phyloP scores from a whole-genome alignment of 2,888 invertebrate genomes.

The Abrostola triplasia region DNA sequence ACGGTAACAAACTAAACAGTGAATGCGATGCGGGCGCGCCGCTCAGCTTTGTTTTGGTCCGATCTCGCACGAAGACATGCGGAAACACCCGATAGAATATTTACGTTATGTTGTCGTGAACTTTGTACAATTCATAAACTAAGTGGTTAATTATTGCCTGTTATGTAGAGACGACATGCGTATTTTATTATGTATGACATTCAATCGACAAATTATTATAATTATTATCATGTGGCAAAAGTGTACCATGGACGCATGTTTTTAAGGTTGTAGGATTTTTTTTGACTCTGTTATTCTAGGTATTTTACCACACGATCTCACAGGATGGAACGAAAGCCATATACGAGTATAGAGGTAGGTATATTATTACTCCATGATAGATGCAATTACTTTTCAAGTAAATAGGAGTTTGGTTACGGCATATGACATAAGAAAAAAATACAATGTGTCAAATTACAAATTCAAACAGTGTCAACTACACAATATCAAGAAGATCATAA shows the following conservation, averaged over 20 bases:
- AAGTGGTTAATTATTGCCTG: conserved; percentile 31
- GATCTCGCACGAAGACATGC: conserved; percentile 72
- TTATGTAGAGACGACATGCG: conserved; percentile 9
- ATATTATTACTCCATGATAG: too few relatives aligned
- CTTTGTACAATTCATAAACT: conserved; percentile 66
- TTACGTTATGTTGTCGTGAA: conserved; percentile 69
- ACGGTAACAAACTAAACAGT: conserved; percentile 66
- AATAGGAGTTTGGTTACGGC: too few relatives aligned
- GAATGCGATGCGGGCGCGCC: conserved; percentile 52
- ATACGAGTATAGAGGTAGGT: too few relatives aligned
- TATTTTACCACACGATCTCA: too few relatives aligned
- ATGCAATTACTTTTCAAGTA: too few relatives aligned
- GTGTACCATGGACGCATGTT: too few relatives aligned
- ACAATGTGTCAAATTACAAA: conserved; percentile 20
- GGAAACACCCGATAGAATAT: conserved; percentile 75
- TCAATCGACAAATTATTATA: too few relatives aligned
- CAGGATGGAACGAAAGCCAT: too few relatives aligned
- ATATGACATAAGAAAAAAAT: neutral
- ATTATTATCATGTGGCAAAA: too few relatives aligned
- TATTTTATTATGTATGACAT: conserved; percentile 9
- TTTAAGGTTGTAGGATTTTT: too few relatives aligned
- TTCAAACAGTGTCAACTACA: conserved; percentile 18
- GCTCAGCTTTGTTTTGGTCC: conserved; percentile 78
- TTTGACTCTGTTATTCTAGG: too few relatives aligned
- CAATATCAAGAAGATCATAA: neutral